Conservation (phyloP, 2,113 vertebrate genomes). For the Tachysurus fulvidraco region DNA sequence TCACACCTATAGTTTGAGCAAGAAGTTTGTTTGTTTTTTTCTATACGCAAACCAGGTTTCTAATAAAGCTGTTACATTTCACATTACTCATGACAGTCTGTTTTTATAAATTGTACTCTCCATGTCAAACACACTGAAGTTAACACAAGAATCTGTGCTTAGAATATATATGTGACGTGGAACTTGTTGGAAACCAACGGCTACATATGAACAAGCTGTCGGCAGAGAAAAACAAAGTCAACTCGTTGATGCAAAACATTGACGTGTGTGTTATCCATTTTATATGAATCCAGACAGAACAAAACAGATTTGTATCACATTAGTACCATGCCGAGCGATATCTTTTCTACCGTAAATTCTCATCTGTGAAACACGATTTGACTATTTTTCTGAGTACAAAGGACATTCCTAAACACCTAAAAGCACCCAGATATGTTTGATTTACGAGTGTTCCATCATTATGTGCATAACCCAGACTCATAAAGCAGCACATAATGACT, state of each 20-base stretch:
- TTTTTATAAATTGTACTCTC: background rate
- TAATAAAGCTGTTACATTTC: background rate
- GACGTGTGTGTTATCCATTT: background rate
- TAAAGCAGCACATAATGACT: conserved; percentile 18
- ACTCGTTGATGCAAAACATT: background rate
- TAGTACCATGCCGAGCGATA: background rate
- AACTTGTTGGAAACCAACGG: background rate
- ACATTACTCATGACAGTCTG: background rate
- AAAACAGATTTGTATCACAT: background rate
- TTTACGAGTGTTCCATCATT: background rate
- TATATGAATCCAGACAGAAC: background rate
- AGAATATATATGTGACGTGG: background rate
- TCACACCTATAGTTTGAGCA: background rate
- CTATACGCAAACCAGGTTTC: background rate
- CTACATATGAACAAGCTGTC: background rate
- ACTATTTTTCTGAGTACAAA: background rate
- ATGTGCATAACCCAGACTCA: background rate
- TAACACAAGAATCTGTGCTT: no score
- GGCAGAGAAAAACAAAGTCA: background rate
- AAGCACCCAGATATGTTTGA: background rate
- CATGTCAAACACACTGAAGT: background rate
- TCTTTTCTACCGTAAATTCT: background rate
- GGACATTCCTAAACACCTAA: background rate
- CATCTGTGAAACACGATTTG: background rate
- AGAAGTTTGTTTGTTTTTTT: background rate